Conservation (phyloP, 1,140 invertebrate species). For the Phymastichus coffea region DNA sequence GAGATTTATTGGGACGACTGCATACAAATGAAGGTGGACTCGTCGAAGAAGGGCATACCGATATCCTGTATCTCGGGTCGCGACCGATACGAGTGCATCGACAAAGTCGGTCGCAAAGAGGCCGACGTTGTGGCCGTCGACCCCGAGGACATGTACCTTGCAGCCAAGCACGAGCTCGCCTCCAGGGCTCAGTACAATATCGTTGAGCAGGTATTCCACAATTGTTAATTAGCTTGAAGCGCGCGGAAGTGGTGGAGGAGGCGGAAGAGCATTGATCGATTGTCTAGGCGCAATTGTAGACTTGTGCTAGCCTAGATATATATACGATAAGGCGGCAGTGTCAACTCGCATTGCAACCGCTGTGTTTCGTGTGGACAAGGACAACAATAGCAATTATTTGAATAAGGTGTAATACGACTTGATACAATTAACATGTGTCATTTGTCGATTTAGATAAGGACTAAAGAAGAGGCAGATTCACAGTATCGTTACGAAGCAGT, state of each 20-base stretch:
- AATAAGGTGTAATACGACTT: no score
- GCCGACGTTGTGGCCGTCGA: conserved; percentile 81
- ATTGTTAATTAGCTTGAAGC: background rate
- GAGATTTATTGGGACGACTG: conserved; percentile 63
- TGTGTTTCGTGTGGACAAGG: no score
- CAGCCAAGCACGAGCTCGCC: conserved; percentile 65
- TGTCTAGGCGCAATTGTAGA: no score
- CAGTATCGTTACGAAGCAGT: conserved; percentile 77
- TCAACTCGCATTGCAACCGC: no score
- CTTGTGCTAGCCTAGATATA: no score
- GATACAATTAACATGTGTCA: no score
- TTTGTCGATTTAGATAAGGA: conserved; percentile 37
- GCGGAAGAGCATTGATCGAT: no score
- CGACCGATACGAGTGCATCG: conserved; percentile 74
- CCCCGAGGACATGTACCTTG: conserved; percentile 83
- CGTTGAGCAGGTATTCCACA: conserved; percentile 61
- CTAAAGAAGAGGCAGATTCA: conserved; percentile 56
- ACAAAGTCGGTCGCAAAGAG: conserved; percentile 68
- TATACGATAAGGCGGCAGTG: no score
- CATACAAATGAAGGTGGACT: conserved; percentile 65
- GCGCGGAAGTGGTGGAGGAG: no score
- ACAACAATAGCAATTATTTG: no score
- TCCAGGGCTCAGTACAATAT: conserved; percentile 68
- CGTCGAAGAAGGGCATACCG: conserved; percentile 61
- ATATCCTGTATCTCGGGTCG: conserved; percentile 68